Conservation (phyloP, 2,113 vertebrate genomes). For the Pollimyrus isidori region DNA sequence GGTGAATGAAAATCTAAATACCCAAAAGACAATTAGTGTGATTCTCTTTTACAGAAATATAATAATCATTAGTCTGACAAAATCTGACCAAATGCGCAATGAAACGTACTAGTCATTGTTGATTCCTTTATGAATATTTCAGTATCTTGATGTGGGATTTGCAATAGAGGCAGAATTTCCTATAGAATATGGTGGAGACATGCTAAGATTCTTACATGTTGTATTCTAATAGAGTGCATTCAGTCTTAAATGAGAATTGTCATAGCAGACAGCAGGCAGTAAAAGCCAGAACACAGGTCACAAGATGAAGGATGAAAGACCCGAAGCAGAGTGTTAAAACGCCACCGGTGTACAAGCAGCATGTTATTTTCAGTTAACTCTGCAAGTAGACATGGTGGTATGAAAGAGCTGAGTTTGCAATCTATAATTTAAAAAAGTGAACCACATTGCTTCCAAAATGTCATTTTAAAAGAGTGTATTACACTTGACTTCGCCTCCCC, state of each 20-base stretch:
- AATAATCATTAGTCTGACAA: neutral
- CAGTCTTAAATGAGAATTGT: neutral
- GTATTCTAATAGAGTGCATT: neutral
- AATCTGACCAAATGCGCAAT: neutral
- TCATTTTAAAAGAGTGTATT: neutral
- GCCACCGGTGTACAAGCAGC: neutral
- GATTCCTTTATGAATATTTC: neutral
- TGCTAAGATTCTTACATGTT: neutral
- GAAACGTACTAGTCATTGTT: neutral
- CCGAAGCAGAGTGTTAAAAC: neutral
- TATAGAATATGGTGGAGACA: neutral
- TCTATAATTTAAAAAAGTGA: neutral
- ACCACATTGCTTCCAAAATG: neutral
- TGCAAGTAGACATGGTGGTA: neutral
- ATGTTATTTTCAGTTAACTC: neutral
- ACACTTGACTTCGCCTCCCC: neutral
- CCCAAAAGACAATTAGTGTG: neutral
- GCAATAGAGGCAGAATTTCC: neutral
- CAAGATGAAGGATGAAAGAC: neutral
- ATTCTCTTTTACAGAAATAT: neutral
- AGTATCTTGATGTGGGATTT: neutral
- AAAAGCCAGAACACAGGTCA: neutral
- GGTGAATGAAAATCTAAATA: neutral
- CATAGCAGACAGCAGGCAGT: neutral
- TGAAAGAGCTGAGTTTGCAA: neutral